phyloP scores from a whole-genome alignment of 2,888 invertebrate genomes.

The Lycocerus yunnanus region DNA sequence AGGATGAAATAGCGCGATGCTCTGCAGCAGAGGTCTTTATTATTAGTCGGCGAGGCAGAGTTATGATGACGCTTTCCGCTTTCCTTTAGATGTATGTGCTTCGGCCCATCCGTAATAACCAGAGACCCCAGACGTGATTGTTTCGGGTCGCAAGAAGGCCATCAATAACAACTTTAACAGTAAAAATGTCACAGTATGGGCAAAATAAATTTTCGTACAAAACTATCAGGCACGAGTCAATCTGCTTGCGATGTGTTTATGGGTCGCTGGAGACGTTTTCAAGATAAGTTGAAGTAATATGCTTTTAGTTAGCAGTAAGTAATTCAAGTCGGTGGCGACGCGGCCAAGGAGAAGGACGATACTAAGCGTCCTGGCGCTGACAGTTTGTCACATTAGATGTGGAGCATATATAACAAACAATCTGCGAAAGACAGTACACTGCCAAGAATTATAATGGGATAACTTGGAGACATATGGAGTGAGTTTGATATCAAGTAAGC shows the following conservation, averaged over 20 bases:
- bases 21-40: conserved; percentile 46
- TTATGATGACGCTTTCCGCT: conserved; percentile 44
- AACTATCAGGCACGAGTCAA: conserved; percentile 33
- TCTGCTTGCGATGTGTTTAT: conserved; percentile 38
- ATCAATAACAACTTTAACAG: conserved; percentile 52
- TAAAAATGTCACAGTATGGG: conserved; percentile 46
- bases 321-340: conserved; percentile 15
- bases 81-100: conserved; percentile 37
- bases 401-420: conserved; percentile 44
- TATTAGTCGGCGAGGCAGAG: conserved; percentile 47
- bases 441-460: conserved; percentile 47
- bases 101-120: conserved; percentile 39
- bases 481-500: conserved; percentile 31
- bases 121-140: conserved; percentile 43
- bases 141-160: conserved; percentile 44
- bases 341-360: conserved; percentile 36
- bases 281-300: conserved; percentile 27
- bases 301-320: conserved; percentile 23
- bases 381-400: conserved; percentile 56
- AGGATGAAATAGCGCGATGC: conserved; percentile 48
- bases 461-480: conserved; percentile 38
- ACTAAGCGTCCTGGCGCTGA: conserved; percentile 46
- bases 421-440: conserved; percentile 52
- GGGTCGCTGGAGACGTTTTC: conserved; percentile 34
- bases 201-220: conserved; percentile 38